Base-by-base conservation (phyloP, 2,113 vertebrate species). In the Mus spicilegus region DNA sequence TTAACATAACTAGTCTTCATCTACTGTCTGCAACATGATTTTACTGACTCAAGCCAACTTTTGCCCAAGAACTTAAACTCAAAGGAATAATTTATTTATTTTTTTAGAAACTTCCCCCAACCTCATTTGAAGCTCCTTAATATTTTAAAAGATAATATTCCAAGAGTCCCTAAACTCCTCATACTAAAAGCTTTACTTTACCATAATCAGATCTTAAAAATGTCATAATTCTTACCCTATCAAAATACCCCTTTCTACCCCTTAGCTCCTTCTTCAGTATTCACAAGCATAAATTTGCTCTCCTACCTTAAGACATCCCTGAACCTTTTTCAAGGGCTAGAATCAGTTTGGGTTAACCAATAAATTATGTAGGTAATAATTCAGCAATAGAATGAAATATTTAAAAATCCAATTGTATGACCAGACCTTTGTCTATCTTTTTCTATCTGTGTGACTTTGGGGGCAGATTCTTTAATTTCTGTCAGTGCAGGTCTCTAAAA, bases 391-490 rank as follows among this genome's bases (percentile, higher is more conserved):
- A 49, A 69, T 0, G 63, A 26, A 87, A 78, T 86, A 96, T 92
- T 61, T 91, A 63, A 85, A 54, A 93, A 67, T 82, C 7, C 54
- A 49, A 2, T 33, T 93, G 65, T 77, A 4, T 61, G 12, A 24
- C 69, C 16, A 51, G 86, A 26, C 63, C 2, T 86, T 94, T 65
- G 36, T n/a, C 80, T 28, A 87, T 9, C 5, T 92, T 72, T 90
- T 85, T 92, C 65, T 92, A 70, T 42, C 1, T 82, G 1, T 88
- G 19, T 86, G n/a, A 87, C 7, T 58, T 81, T 72, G 49, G 14
- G 16, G n/a, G 24, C 0, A 95, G 91, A 91, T 75, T 16, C 14
- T 30, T 95, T 82, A 22, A n/a, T 80, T 96, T 95, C 61, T 91
- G 56, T 80, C 30, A 94, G 20, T 36, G 22, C 73, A 58, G 5